Evolutionary conservation across 2,797 vertebrate genomes (phyloP).

Genomic region (Pyrocephalus nanus): DNA sequence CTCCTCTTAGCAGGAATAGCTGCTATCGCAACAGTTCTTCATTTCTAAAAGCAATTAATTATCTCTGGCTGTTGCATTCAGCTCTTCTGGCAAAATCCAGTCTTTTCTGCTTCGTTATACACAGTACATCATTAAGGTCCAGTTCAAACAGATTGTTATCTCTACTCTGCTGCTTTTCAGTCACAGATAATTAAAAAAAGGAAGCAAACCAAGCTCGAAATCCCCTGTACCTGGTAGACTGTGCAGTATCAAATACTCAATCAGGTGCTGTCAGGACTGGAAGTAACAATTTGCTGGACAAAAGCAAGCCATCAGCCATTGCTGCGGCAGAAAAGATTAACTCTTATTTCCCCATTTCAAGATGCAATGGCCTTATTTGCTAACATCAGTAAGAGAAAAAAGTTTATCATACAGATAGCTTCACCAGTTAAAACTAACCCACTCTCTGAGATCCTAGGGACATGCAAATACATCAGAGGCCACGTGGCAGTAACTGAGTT

Average conservation of each 20-base stretch:
- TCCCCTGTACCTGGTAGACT: not conserved
- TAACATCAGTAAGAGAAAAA: not conserved
- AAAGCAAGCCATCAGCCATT: not conserved
- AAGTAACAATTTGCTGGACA: not conserved
- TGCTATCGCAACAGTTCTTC: not conserved
- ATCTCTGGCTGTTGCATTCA: not conserved
- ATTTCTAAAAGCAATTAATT: constrained; percentile 9
- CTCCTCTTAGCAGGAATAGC: not conserved
- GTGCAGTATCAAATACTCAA: not conserved
- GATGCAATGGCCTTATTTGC: not conserved
- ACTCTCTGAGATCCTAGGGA: not conserved
- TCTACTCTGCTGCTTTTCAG: constrained; percentile 10
- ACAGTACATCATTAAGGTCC: not conserved
- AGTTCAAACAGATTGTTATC: constrained; percentile 34
- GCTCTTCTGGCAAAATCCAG: not conserved
- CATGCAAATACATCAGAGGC: not conserved
- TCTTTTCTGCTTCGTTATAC: not conserved
- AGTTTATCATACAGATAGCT: not conserved
- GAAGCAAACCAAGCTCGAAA: not conserved
- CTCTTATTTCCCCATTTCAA: not conserved
- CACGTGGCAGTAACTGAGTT: not conserved
- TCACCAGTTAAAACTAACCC: not conserved
- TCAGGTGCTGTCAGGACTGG: not conserved
- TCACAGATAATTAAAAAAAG: not conserved
- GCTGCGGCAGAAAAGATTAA: not conserved